Evolutionary conservation across 2,888 invertebrate species (phyloP), one percentile per base, ranked within the genome.

Genomic region (Epirrita christyi): DNA sequence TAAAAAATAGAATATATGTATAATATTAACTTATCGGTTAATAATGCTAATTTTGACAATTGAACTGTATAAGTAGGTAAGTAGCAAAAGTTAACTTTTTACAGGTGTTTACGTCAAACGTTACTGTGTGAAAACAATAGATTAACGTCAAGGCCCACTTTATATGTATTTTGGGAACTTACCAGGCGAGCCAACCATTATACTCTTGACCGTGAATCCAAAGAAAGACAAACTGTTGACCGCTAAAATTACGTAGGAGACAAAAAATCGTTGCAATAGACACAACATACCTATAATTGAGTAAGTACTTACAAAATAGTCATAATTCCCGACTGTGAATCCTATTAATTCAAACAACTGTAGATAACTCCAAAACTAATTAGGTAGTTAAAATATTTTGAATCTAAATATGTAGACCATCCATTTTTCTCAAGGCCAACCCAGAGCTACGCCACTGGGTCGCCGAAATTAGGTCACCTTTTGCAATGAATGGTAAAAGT

Each of bases 101-200:
- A 29, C 6, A 32, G 32, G 7, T 2, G 6, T 32, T 8, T 7
- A 21, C 2, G 21, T 21, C 21, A 29, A 29, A 9, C 29, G 6
- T 9, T 32, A 6, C 2, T 32, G 7, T 9, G 1, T 5, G 7
- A 32, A 32, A 15, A 40, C 40, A 40, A 40, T 15, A 40, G 15
- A 40, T 8, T 40, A 8, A 15, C 14, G 11, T 41, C 49, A 49
- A 32, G 32, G 51, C 34, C 38, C 52, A 53, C 47, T 52, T 34
- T 47, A 11, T 47, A 43, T 64, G 60, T 66, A 66, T 66, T 66
- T 64, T 62, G 14, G 66, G 9, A 44, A 38, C 46, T 47, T 46
- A 37, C 52, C 43, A 21, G 32, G 56, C 52, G 49, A 41, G 66
- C 48, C 55, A 59, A 48, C 36, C 48, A 59, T 51, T 51, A 54